A percentile compares a stretch with the other conserved stretches of the same genome.
Evolutionary conservation across 2,113 vertebrate genomes (phyloP).

Genomic region (Dasypus novemcinctus): DNA sequence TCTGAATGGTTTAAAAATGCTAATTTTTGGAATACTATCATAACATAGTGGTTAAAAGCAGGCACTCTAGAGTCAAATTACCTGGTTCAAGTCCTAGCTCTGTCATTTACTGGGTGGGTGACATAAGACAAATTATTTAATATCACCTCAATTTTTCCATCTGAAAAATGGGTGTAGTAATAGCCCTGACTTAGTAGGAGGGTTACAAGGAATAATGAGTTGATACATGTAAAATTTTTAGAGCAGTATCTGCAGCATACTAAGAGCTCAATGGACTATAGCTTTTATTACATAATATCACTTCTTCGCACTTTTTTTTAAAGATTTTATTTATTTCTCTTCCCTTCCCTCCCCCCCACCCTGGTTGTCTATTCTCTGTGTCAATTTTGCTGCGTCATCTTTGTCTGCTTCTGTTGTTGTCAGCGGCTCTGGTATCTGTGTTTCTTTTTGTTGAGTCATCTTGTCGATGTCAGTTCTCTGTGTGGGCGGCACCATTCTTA

Average conservation of each 20-base stretch:
- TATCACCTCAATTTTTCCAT: background rate
- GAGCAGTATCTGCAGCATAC: background rate
- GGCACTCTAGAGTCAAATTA: background rate
- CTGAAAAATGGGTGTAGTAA: background rate
- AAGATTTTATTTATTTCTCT: too few species aligned
- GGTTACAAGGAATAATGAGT: background rate
- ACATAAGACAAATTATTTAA: background rate
- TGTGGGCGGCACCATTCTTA: too few species aligned
- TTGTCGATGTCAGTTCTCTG: too few species aligned
- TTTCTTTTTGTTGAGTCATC: too few species aligned
- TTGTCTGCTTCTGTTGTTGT: too few species aligned
- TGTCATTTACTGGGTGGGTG: background rate
- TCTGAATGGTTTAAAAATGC: background rate
- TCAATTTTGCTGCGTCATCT: too few species aligned
- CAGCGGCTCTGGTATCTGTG: too few species aligned
- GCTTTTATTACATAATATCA: background rate
- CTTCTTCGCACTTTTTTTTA: background rate
- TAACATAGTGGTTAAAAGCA: background rate
- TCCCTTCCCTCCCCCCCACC: too few species aligned
- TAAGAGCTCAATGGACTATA: background rate
- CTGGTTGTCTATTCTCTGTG: too few species aligned
- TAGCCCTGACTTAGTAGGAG: background rate
- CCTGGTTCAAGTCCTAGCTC: background rate
- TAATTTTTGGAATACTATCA: background rate
- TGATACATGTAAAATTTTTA: background rate